A percentile compares a stretch with the other conserved stretches of the same genome.
phyloP scores from a whole-genome alignment of 2,888 invertebrate genomes.

The Phaedon cochleariae region DNA sequence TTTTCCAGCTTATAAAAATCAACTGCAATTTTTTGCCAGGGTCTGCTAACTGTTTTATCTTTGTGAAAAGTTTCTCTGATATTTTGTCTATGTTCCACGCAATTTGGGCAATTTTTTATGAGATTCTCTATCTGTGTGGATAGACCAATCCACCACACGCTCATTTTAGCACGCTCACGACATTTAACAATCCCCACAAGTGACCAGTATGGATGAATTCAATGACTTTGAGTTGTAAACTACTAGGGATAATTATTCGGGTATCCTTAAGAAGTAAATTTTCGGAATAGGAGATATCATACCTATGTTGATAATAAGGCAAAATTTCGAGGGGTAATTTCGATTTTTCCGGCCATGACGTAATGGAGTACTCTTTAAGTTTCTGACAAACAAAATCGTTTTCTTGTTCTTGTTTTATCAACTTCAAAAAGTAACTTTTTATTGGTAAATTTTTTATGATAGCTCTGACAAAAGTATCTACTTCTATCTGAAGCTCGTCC shows the following conservation, averaged over 20 bases:
- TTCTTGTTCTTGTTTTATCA: conserved; percentile 5
- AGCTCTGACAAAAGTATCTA: neutral
- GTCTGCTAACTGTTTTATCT: conserved; percentile 25
- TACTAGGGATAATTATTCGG: neutral
- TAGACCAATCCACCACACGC: neutral
- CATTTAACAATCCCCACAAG: neutral
- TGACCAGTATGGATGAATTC: neutral
- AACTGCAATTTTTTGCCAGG: conserved; percentile 34
- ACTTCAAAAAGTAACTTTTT: conserved; percentile 7
- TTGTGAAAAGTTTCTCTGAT: conserved; percentile 31
- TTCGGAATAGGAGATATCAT: neutral
- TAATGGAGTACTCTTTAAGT: neutral
- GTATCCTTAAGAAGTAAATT: neutral
- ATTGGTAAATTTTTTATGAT: conserved; percentile 4
- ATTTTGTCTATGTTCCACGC: conserved; percentile 29
- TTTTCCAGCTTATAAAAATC: conserved; percentile 27
- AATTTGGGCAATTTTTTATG: conserved; percentile 32
- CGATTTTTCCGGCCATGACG: conserved; percentile 4
- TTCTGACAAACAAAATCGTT: conserved; percentile 1
- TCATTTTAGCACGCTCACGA: neutral
- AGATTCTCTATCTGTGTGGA: conserved; percentile 14
- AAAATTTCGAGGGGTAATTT: neutral
- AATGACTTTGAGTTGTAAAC: neutral
- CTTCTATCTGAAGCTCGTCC: neutral
- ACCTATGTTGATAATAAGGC: neutral